Base-by-base conservation (phyloP, 1,140 invertebrate species). In the Dendrolimus kikuchii region DNA sequence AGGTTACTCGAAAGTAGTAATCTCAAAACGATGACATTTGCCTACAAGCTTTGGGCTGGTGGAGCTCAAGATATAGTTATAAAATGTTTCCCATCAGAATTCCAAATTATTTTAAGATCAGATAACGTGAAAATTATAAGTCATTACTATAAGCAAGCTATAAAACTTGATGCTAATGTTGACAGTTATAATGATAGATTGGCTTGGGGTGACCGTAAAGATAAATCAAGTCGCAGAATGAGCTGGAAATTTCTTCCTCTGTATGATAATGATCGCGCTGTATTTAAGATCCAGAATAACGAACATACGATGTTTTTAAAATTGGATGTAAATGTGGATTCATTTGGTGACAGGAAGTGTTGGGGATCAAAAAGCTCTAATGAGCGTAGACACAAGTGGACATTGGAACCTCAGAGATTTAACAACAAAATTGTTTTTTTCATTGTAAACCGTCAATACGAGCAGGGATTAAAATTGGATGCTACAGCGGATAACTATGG, bases 241-340 rank as follows among this genome's bases (percentile, higher is more conserved):
- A 51, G 44, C n/a, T 69, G 66, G 66, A 49, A 59, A n/a, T 42
- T 68, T 9, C 8, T 49, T 38, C 56, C 66, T 4, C 40, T 58
- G 9, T 57, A 49, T 49, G 46, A 55, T 23, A 49, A 55, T 52
- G 45, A 57, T 44, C 38, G 40, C 9, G 45, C 62, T 5, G 45
- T 48, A 0, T 69, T 66, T 42, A 66, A 69, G 55, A 53, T 68
- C 9, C 7, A 44, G 7, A 60, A 62, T 40, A 23, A 49, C 0
- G 49, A 61, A n/a, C 42, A 43, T 40, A 52, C 48, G 0, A 53
- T 59, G 49, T 62, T 50, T 36, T 57, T 68, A 40, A 68, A 62
- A 39, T 40, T 68, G 5, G 59, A 58, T 36, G 45, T 9, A 0
- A 44, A 55, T 40, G 39, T 23, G 0, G 55, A 66, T 41, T 38